Base-by-base conservation (phyloP, 2,113 vertebrate species). In the Rhegmatorhina hoffmannsi region DNA sequence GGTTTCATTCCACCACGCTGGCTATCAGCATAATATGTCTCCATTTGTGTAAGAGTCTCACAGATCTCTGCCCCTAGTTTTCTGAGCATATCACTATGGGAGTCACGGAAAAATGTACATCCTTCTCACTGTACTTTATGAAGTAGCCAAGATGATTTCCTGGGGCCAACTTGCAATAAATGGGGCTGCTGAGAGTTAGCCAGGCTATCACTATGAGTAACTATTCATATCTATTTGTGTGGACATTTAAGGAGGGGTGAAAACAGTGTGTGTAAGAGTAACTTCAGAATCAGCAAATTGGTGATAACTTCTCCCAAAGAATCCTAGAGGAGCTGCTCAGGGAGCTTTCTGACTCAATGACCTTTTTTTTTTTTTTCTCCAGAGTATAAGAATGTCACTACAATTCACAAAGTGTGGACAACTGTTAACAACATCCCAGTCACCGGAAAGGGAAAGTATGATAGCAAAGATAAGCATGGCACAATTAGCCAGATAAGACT, bases 51-150 rank as follows among this genome's bases (percentile, higher is more conserved):
- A 64, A 87, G n/a, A 49, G 6, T 66, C 49, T 28, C 24, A 59
- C 13, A 77, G 36, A 5, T 68, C 76, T 94, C 49, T 91, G 36
- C 11, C 78, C 7, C 55, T 50, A 24, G 18, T 21, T 60, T 72
- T 88, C 26, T 72, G 23, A 72, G 8, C 13, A 13, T 18, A n/a
- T 5, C 12, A 23, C 7, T 33, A 3, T 36, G 11, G 0, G 0
- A 64, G 23, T 43, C 5, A 58, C 3, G 6, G 40, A 24, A 93
- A 78, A 72, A 53, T 15, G 11, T 5, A 21, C 6, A 16, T 12
- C 58, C 11, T 88, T 79, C 58, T 77, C 44, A 34, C 7, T 58
- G n/a, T 5, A 19, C 16, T 84, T 69, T n/a, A 29, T 50, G 53
- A 46, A 18, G 40, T 19, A 70, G 24, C 14, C 52, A 81, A 59